Evolutionary conservation across 2,113 vertebrate species (phyloP), one percentile per base, ranked within the genome.

Genomic region (Xiphias gladius): DNA sequence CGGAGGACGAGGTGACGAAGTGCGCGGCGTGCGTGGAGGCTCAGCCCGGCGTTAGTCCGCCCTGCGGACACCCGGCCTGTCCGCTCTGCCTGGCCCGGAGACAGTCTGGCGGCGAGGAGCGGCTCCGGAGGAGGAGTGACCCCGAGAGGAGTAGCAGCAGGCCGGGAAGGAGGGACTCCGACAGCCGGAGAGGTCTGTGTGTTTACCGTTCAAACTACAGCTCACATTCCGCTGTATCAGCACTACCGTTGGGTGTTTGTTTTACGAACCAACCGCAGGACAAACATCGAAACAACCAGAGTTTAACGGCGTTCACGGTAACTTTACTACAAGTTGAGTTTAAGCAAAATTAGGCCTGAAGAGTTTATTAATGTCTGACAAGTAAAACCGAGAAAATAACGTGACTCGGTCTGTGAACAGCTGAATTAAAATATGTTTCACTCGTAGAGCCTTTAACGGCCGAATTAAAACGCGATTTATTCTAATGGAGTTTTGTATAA

Each of bases 31-130:
- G 96, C 57, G 75, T 80, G 43, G 95, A 93, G 71, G 89, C 92
- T 10, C 83, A 89, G 24, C 73, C 82, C 43, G 61, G 85, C 57
- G 19, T 70, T n/a, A 41, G 69, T 43, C 79, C 87, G 48, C 83
- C 89, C 63, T 93, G 93, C 52, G 28, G 88, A 86, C 80, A 87
- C 84, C 77, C 87, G 93, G 89, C 88, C 90, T 95, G 96, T 88
- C 95, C 94, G 71, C 92, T 86, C 48, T 95, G 95, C 88, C 91
- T 85, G 90, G 93, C 94, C 93, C 89, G 89, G 57, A 93, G 88
- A 76, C 87, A 64, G 68, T 73, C 89, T 88, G 90, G 63, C 84
- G 85, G 50, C 52, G 73, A 82, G 41, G 80, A 87, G 79, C 86
- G 81, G 83, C 73, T 85, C 66, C 78, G 82, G 50, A 78, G 94